Evolutionary conservation across 1,140 invertebrate genomes (phyloP), one percentile per base, ranked within the genome.

Genomic region (Nebria ingens): DNA sequence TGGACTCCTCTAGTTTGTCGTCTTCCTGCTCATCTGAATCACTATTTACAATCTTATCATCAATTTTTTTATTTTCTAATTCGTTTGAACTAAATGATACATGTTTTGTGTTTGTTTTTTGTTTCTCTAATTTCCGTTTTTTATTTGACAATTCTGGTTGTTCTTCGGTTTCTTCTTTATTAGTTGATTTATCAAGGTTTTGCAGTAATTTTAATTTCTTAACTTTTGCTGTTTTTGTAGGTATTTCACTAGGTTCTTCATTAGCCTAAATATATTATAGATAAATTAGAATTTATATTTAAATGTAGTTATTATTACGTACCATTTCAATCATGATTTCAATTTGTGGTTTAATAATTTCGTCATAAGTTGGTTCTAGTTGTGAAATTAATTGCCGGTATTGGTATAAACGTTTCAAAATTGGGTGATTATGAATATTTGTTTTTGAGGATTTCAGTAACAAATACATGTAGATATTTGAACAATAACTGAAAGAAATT

Each of bases 381-480:
- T 91, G 80, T 56, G 81, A 78, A 19, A 92, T 69, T 54, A 92
- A 73, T 68, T 89, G 77, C 58, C 86, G 79, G 62, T 88, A 89
- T 64, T 91, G 85, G 57, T 86, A 81, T 19, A 97, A 72, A 57
- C 86, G 75, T 70, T 90, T 89, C 17, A 91, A 82, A 22, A 95
- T 82, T 22, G 93, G 92, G 79, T 97, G 93, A 58, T 83, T 81
- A 61, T 83, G 79, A 15, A 90, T 74, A 52, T 77, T 74, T 25
- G 77, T 69, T 59, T 79, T 81, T 67, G 85, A 85, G 40, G 81
- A 75, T 76, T 92, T 94, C 1, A 96, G 62, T 59, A 91, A 74
- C 56, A 96, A 67, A 71, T 93, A 97, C 71, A 90, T 93, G 21
- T 80, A 79, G 19, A 95, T 84, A 69, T 95, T 94, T 17, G 81